phyloP scores from a whole-genome alignment of 2,113 vertebrate species.

The Tinamus guttatus region DNA sequence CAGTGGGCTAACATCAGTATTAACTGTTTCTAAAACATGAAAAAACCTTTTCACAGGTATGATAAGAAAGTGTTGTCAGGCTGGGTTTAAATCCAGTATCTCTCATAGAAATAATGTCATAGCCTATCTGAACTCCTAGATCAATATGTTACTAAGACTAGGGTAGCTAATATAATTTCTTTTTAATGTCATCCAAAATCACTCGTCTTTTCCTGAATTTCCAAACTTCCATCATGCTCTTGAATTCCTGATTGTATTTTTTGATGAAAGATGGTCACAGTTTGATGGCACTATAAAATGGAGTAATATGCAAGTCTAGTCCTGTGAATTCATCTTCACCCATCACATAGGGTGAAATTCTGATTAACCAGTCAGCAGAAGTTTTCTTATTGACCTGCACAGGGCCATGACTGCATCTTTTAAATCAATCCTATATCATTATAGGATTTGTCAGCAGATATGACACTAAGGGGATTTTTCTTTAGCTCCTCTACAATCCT shows the following conservation, averaged over 20 bases:
- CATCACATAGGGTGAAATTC: neutral
- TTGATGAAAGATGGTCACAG: neutral
- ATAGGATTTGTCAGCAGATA: slow-evolving; percentile 34
- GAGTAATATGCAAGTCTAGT: neutral
- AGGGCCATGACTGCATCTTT: neutral
- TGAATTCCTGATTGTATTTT: slow-evolving; percentile 41
- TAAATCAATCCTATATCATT: slow-evolving; percentile 18
- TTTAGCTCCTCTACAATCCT: neutral
- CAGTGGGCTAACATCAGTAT: slow-evolving; percentile 27
- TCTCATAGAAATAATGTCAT: slow-evolving; percentile 31
- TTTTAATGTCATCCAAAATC: slow-evolving; percentile 11
- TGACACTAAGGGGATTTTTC: slow-evolving; percentile 16
- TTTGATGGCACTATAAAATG: slow-evolving; percentile 53
- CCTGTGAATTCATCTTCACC: slow-evolving; percentile 42
- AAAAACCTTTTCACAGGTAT: slow-evolving; percentile 2
- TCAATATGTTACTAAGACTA: slow-evolving; percentile 49
- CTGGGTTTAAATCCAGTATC: slow-evolving; percentile 7
- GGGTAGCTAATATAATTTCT: slow-evolving; percentile 28
- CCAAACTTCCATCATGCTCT: slow-evolving; percentile 42
- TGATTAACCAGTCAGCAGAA: slow-evolving; percentile 1
- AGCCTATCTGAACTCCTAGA: slow-evolving; percentile 25
- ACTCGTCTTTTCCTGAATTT: slow-evolving; percentile 5
- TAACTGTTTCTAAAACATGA: slow-evolving; percentile 30
- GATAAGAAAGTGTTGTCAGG: neutral
- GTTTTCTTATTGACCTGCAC: neutral